Conservation (phyloP, 2,888 invertebrate species). For the Heteromurus nitidus region DNA sequence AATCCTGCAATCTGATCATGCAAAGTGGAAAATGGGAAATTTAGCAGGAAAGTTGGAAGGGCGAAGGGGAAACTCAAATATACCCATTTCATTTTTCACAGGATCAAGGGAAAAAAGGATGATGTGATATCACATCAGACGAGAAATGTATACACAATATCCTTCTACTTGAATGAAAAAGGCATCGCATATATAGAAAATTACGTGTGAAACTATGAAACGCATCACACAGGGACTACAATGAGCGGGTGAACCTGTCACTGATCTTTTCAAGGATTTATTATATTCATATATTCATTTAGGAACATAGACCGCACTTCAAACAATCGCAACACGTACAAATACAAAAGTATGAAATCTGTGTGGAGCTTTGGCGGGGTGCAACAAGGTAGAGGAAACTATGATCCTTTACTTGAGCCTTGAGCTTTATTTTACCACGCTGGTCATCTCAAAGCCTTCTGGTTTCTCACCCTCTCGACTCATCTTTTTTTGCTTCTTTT, state of each 20-base stretch:
- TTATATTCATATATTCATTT: constrained; percentile 33
- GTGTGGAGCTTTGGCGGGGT: constrained; percentile 11
- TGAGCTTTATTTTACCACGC: not conserved
- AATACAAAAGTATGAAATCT: not conserved
- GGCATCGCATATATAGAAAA: constrained; percentile 12
- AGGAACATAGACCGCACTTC: not conserved
- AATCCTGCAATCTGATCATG: constrained; percentile 65
- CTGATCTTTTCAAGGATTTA: constrained; percentile 37
- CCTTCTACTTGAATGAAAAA: too few species aligned
- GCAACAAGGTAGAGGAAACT: constrained; percentile 16
- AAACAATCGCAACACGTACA: not conserved
- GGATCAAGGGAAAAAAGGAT: not conserved
- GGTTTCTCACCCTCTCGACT: constrained; percentile 58
- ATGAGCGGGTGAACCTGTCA: constrained; percentile 46
- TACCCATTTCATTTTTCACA: not conserved
- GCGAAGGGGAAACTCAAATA: not conserved
- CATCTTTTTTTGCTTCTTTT: constrained; percentile 35
- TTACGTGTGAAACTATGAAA: constrained; percentile 54
- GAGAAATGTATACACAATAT: constrained; percentile 27
- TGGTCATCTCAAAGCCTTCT: constrained; percentile 11
- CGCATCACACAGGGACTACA: constrained; percentile 19
- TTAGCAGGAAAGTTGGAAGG: constrained; percentile 5
- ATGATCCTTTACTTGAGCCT: not conserved
- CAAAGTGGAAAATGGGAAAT: constrained; percentile 23
- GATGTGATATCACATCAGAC: not conserved